Evolutionary conservation across 2,888 invertebrate species (phyloP), one percentile per base, ranked within the genome.

Genomic region (Schrankia costaestrigalis): DNA sequence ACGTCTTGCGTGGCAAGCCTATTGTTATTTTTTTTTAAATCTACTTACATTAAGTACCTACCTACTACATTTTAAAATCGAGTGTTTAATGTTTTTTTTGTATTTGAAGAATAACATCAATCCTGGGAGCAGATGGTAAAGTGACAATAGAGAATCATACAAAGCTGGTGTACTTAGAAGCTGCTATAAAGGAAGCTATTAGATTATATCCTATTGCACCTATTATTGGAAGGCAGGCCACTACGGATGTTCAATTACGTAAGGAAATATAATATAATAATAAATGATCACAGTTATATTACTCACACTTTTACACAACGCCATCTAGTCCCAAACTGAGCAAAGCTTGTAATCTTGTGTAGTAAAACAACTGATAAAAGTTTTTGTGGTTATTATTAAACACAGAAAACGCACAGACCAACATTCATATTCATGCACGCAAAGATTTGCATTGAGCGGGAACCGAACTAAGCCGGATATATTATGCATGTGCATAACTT

Each of bases 171-270:
- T 52, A 56, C 18, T 29, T 56, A 24, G 57, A 58, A 14, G 54
- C 57, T 12, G 40, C 35, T 0, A 50, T 58, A 7, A 58, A 56
- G 28, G 57, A 58, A 31, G 12, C 46, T 1, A 12, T 54, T 1
- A 40, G 57, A 13, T 12, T 58, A 9, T 58, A 55, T 12, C 55
- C 57, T 1, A 35, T 57, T 7, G 53, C 2, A 11, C 41, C 48
- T 1, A 0, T 42, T 3, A 23, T 51, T 1, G 53, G 28, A 5
- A 38, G 57, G 7, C 27, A 41, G 2, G 14, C 45, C 2, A 38
- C 44, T 0, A 15, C 17, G 2, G 31, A 41, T 24, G 30, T 49
- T 6, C 31, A 43, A 11, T 17, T 56, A 11, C 39, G 57, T 56
- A 34, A 37, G 41, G 34, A 18, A 1, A 11, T 11, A 11, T 5